These are phyloP conservation scores for Stichodactyla helianthus DNA, from an alignment of 64 coral and sea anemone genomes.

Conservation along the genomic window DNA sequence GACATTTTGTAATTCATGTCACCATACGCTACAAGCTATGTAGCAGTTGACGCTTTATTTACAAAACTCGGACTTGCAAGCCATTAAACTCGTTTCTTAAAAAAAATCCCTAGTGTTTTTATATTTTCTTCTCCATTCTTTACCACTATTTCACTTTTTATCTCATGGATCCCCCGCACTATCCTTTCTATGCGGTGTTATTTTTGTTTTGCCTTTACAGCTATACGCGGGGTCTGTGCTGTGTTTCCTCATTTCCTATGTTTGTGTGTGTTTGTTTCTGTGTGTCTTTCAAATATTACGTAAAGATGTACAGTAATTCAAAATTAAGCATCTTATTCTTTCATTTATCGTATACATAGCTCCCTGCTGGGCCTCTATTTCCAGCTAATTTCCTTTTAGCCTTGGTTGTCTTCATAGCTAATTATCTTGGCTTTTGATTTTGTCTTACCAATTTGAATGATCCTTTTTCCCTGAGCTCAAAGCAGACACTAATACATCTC, in stretches of 20 bases:
- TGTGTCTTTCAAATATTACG: slow-evolving; percentile 7
- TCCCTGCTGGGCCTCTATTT: background rate
- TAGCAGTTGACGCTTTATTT: too few species aligned
- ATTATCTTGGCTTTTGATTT: background rate
- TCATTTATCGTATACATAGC: background rate
- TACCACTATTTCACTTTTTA: too few species aligned
- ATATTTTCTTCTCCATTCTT: too few species aligned
- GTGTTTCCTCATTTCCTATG: background rate
- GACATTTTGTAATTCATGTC: too few species aligned
- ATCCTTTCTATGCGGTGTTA: background rate
- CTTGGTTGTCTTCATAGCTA: background rate
- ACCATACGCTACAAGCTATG: too few species aligned
- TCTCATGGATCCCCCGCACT: too few species aligned
- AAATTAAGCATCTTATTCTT: background rate
- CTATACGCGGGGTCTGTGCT: slow-evolving; percentile 12
- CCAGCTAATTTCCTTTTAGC: background rate
- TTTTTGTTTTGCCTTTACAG: background rate
- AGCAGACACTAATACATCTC: too few species aligned
- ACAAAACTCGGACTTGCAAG: too few species aligned
- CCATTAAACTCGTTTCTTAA: too few species aligned
- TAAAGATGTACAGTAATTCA: slow-evolving; percentile 1
- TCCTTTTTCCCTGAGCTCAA: too few species aligned
- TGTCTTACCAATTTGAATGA: background rate
- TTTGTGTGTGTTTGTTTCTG: slow-evolving; percentile 1
- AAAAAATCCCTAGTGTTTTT: too few species aligned